Evolutionary conservation across 2,113 vertebrate genomes (phyloP).

Genomic region (Syngnathus scovelli): DNA sequence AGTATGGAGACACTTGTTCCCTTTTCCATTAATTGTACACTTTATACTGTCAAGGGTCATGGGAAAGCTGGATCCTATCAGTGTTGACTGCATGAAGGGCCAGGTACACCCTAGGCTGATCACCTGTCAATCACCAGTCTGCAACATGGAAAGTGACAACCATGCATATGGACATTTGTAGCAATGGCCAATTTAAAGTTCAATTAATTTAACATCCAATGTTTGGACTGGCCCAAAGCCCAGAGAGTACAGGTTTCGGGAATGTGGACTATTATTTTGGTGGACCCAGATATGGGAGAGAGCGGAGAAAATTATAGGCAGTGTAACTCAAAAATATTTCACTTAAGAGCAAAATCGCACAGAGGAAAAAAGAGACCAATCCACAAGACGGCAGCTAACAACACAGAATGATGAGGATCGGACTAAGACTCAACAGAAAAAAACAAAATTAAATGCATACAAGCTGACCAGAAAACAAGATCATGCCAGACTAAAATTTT

Average conservation of each 20-base stretch:
- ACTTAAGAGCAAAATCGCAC: not conserved
- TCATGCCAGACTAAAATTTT: too few relatives aligned
- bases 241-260: not conserved
- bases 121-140: not conserved
- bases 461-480: too few relatives aligned
- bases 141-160: not conserved
- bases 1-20: slow-evolving; percentile 35
- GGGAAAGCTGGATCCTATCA: not conserved
- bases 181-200: not conserved
- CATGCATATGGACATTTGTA: not conserved
- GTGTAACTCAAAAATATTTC: not conserved
- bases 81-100: not conserved
- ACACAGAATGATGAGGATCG: not conserved
- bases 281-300: not conserved
- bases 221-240: not conserved
- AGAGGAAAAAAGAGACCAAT: not conserved
- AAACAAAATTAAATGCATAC: not conserved
- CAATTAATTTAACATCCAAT: not conserved
- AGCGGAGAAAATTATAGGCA: not conserved
- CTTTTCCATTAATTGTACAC: slow-evolving; percentile 22
- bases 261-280: not conserved
- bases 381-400: not conserved
- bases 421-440: not conserved
- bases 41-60: not conserved
- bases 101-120: not conserved